These are phyloP conservation scores for Etia nguti DNA, from an alignment of 2,113 vertebrate species.

Conservation along the genomic window DNA sequence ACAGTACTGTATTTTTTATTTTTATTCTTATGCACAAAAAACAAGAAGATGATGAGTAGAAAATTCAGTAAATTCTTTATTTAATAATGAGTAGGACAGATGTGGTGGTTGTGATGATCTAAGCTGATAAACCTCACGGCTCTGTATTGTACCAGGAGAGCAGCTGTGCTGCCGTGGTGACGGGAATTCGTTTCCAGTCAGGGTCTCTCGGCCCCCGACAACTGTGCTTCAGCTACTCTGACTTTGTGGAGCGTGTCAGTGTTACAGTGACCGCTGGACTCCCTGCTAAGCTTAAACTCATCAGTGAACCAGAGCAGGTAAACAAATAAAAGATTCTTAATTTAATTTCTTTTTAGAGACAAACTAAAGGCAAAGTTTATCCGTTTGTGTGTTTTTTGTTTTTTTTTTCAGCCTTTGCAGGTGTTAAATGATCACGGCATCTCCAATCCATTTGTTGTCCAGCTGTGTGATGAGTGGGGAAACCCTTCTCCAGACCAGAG, in stretches of 20 bases:
- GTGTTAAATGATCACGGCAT: slow-evolving; percentile 81
- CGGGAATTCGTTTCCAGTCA: slow-evolving; percentile 75
- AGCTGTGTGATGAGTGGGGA: slow-evolving; percentile 87
- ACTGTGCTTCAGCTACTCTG: slow-evolving; percentile 79
- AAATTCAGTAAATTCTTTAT: neutral
- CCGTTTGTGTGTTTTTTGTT: neutral
- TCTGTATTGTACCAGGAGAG: slow-evolving; percentile 69
- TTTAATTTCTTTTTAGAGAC: neutral
- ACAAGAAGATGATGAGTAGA: neutral
- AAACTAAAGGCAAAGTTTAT: neutral
- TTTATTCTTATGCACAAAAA: too few relatives aligned
- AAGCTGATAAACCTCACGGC: neutral
- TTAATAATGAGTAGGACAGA: neutral
- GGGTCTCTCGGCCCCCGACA: slow-evolving; percentile 78
- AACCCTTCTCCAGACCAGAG: slow-evolving; percentile 79
- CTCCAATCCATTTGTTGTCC: slow-evolving; percentile 74
- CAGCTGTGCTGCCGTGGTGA: slow-evolving; percentile 69
- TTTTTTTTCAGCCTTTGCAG: slow-evolving; percentile 72
- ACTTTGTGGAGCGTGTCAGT: slow-evolving; percentile 71
- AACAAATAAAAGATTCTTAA: neutral
- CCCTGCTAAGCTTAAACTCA: slow-evolving; percentile 75
- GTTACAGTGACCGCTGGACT: slow-evolving; percentile 78
- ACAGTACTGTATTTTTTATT: neutral
- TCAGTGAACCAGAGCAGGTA: slow-evolving; percentile 71
- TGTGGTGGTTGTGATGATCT: neutral